Conservation (phyloP, 2,113 vertebrate genomes). For the Scopus umbretta region DNA sequence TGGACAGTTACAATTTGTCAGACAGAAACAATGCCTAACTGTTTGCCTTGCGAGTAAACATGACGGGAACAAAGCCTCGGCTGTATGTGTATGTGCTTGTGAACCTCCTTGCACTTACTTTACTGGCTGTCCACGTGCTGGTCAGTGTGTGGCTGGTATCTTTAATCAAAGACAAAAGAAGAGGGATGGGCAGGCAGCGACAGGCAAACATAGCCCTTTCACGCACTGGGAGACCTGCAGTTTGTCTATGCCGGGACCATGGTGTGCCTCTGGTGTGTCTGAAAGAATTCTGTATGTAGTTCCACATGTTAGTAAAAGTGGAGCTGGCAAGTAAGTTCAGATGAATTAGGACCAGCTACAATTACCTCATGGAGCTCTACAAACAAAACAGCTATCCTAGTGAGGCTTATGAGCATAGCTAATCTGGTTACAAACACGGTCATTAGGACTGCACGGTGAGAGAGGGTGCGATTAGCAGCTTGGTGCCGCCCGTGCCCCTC, state of each 20-base stretch:
- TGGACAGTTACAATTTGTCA: slow-evolving; percentile 41
- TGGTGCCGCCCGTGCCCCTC: neutral
- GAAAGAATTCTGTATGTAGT: neutral
- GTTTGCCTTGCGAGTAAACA: slow-evolving; percentile 52
- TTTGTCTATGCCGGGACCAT: neutral
- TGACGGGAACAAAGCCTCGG: neutral
- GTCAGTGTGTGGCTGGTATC: neutral
- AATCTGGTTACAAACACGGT: neutral
- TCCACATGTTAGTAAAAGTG: neutral
- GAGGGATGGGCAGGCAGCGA: neutral
- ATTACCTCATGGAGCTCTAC: neutral
- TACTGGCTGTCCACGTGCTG: neutral
- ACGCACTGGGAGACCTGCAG: neutral
- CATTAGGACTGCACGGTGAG: neutral
- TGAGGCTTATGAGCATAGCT: neutral
- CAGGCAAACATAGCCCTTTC: neutral
- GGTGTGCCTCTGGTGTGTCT: neutral
- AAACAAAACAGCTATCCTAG: neutral
- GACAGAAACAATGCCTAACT: slow-evolving; percentile 51
- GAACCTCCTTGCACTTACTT: slow-evolving; percentile 23
- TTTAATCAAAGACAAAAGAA: neutral
- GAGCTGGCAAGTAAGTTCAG: neutral
- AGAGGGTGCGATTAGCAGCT: neutral
- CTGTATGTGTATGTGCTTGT: neutral
- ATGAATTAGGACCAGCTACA: neutral